Conservation (phyloP, 2,797 vertebrate genomes). For the Parauchenoglanis ngamensis region DNA sequence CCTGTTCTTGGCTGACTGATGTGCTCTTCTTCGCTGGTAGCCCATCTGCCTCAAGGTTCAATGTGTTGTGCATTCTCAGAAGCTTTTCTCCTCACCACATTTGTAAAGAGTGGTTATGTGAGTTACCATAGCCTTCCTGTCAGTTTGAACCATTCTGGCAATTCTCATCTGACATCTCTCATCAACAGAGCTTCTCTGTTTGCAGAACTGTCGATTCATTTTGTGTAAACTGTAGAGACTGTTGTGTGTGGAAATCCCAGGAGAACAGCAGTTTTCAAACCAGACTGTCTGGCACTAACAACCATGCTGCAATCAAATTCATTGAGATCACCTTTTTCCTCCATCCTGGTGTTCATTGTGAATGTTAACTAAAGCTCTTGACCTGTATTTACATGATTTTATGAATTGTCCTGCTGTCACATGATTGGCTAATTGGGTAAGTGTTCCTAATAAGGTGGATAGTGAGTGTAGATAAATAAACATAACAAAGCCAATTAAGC, state of each 20-base stretch:
- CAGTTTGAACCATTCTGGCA: not conserved
- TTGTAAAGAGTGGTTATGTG: not conserved
- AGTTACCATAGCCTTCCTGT: not conserved
- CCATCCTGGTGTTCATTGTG: not conserved
- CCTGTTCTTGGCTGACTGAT: not conserved
- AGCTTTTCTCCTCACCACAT: not conserved
- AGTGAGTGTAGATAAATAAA: not conserved
- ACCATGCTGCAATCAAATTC: not conserved
- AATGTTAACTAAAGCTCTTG: not conserved
- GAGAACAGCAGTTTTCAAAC: not conserved
- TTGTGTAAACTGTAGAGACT: not conserved
- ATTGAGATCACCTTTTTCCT: not conserved
- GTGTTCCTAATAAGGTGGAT: not conserved
- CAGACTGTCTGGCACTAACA: not conserved
- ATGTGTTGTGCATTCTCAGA: not conserved
- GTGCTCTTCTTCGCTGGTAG: not conserved
- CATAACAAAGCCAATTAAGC: not conserved
- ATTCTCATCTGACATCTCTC: not conserved
- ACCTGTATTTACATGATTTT: not conserved
- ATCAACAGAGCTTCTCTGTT: not conserved
- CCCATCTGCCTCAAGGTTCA: not conserved
- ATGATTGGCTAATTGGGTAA: not conserved
- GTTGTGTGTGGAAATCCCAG: not conserved
- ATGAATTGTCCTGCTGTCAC: not conserved
- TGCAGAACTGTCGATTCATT: not conserved